A percentile compares a stretch with the other conserved stretches of the same genome.
phyloP scores from a whole-genome alignment of 2,113 vertebrate species.

The Conger conger region DNA sequence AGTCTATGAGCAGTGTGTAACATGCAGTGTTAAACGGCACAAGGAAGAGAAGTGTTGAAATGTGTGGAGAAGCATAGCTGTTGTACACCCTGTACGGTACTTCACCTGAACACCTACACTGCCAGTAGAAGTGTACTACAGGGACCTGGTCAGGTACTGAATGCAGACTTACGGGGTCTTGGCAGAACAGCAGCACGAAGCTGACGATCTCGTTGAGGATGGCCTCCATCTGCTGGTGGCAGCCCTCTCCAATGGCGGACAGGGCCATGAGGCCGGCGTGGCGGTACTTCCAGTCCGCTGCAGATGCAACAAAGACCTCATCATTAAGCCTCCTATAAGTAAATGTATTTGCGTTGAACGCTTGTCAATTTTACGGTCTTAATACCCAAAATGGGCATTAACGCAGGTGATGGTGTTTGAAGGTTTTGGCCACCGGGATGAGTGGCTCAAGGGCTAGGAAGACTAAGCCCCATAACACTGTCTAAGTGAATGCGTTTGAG shows the following conservation, averaged over 20 bases:
- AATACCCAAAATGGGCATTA: background rate
- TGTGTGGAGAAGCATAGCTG: too few species aligned
- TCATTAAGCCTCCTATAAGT: background rate
- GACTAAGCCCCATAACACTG: background rate
- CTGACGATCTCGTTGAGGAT: slow-evolving; percentile 96
- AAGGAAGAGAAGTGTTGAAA: background rate
- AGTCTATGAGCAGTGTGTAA: background rate
- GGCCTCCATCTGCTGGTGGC: slow-evolving; percentile 98
- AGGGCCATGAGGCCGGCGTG: slow-evolving; percentile 96
- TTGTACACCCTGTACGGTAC: background rate
- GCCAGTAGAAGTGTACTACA: background rate
- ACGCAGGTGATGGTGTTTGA: background rate
- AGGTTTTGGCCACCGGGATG: background rate
- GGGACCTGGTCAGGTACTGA: background rate
- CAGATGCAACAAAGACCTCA: background rate
- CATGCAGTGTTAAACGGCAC: background rate
- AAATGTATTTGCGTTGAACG: background rate
- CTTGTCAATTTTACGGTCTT: background rate
- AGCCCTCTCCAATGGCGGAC: slow-evolving; percentile 96
- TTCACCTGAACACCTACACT: background rate
- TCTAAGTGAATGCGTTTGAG: background rate
- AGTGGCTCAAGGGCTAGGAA: too few species aligned
- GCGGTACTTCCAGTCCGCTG: slow-evolving; percentile 96
- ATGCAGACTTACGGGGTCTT: slow-evolving; percentile 84
- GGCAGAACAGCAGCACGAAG: slow-evolving; percentile 91